These are phyloP conservation scores for Diaprepes abbreviatus DNA, from an alignment of 2,888 invertebrate genomes.

Conservation along the genomic window DNA sequence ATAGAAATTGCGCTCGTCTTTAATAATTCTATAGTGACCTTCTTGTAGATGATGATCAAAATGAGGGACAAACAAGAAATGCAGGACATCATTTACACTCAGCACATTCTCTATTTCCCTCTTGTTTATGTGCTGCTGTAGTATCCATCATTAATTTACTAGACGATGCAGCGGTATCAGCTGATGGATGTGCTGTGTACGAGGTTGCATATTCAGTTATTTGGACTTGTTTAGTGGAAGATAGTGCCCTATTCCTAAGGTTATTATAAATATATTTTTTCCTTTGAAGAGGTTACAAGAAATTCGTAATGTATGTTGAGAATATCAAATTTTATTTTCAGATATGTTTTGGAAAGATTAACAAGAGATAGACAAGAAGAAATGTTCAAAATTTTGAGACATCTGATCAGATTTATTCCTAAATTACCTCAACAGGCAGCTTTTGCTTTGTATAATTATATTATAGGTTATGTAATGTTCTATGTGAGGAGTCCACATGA, in stretches of 20 bases:
- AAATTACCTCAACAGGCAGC: conserved; percentile 97
- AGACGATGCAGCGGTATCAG: conserved; percentile 96
- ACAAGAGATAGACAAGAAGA: conserved; percentile 94
- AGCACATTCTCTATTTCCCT: conserved; percentile 96
- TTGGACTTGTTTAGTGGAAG: conserved; percentile 97
- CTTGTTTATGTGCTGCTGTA: conserved; percentile 95
- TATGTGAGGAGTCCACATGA: conserved; percentile 97
- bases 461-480: conserved; percentile 99
- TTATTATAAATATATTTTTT: too few relatives aligned
- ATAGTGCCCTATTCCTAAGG: conserved; percentile 94
- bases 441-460: conserved; percentile 97
- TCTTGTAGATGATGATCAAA: conserved; percentile 69
- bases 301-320: too few relatives aligned
- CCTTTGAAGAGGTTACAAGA: too few relatives aligned
- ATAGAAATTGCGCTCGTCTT: too few relatives aligned
- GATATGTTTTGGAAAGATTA: conserved; percentile 92
- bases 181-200: conserved; percentile 95
- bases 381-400: conserved; percentile 93
- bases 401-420: conserved; percentile 93
- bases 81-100: conserved; percentile 88
- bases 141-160: conserved; percentile 94
- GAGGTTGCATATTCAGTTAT: conserved; percentile 97
- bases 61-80: conserved; percentile 77
- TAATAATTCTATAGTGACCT: background rate
- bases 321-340: conserved; percentile 14